These are phyloP conservation scores for Amazonetta brasiliensis DNA, from an alignment of 2,797 vertebrate genomes.

Conservation along the genomic window DNA sequence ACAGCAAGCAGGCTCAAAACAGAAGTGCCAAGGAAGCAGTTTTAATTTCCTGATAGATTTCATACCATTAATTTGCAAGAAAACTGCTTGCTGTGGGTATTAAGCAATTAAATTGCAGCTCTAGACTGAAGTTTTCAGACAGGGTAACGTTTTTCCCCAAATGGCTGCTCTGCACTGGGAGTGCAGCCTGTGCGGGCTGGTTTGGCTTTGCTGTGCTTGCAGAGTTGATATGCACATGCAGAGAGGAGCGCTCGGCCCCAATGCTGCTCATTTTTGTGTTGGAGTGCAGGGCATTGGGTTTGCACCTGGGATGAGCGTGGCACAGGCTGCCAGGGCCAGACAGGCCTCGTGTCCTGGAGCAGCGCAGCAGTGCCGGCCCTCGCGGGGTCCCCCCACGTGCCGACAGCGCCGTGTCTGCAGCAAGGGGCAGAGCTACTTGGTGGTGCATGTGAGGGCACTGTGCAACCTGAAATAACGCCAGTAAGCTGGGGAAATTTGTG, in stretches of 20 bases:
- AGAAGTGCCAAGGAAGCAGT: background rate
- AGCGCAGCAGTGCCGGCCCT: too few species aligned
- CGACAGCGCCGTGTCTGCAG: background rate
- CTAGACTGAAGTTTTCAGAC: background rate
- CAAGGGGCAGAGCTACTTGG: background rate
- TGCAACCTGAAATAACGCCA: fast-evolving
- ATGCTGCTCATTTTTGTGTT: too few species aligned
- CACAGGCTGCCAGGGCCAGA: too few species aligned
- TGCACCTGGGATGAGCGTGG: background rate
- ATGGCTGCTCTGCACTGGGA: fast-evolving
- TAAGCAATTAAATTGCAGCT: background rate
- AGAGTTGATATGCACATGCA: background rate
- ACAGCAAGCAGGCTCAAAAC: background rate
- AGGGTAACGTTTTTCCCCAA: background rate
- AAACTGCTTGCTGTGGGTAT: background rate
- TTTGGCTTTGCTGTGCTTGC: background rate
- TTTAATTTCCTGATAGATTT: conserved; percentile 9
- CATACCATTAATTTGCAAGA: background rate
- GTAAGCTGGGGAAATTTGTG: fast-evolving
- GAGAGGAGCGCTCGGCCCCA: background rate
- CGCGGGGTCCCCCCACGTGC: too few species aligned
- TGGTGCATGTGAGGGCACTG: fast-evolving
- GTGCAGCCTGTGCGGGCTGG: background rate
- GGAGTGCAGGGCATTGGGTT: background rate
- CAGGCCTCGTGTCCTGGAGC: too few species aligned